Conservation (phyloP, 2,113 vertebrate genomes). For the Onychorhynchus coronatus region DNA sequence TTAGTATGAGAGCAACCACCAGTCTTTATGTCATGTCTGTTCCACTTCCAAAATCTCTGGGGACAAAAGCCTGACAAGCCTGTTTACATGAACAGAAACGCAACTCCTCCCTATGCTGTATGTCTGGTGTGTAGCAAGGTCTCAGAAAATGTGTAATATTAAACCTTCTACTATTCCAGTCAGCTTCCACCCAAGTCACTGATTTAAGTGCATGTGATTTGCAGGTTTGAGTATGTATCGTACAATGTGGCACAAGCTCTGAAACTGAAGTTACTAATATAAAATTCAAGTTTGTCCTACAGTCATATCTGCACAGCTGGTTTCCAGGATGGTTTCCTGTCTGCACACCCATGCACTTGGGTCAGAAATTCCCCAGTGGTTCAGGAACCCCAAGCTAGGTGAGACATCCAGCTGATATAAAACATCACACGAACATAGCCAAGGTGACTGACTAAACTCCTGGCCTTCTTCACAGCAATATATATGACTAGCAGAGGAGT, state of each 20-base stretch:
- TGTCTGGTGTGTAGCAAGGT: background rate
- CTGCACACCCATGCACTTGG: background rate
- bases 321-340: background rate
- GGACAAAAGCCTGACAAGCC: background rate
- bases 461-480: background rate
- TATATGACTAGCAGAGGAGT: background rate
- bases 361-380: background rate
- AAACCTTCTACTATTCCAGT: background rate
- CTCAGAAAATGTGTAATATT: background rate
- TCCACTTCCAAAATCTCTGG: background rate
- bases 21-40: background rate
- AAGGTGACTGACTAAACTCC: background rate
- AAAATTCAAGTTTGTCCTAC: background rate
- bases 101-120: background rate
- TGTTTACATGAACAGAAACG: background rate
- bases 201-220: background rate
- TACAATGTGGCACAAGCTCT: background rate
- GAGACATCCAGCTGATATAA: background rate
- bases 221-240: background rate
- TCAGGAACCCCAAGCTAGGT: background rate
- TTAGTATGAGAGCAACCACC: background rate
- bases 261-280: background rate
- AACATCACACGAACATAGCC: background rate
- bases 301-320: background rate
- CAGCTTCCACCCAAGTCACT: background rate